Conservation (phyloP, 1,140 invertebrate genomes). For the Macrotrachela quadricornifera region DNA sequence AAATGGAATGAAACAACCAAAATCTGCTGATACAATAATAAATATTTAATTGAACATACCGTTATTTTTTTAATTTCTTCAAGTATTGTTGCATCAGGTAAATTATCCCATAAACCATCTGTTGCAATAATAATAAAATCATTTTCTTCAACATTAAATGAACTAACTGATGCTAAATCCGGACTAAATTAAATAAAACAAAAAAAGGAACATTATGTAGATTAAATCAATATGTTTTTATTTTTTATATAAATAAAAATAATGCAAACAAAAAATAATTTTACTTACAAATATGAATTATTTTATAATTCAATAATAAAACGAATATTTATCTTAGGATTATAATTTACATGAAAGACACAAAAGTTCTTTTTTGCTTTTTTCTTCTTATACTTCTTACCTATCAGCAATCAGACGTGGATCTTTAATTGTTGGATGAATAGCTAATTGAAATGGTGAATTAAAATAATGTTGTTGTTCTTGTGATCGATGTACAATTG, state of each 20-base stretch:
- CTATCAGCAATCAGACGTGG: slow-evolving; percentile 18
- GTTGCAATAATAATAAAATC: slow-evolving; percentile 86
- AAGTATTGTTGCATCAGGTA: slow-evolving; percentile 65
- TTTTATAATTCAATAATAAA: slow-evolving; percentile 18
- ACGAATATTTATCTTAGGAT: too few species aligned
- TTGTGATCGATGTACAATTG: slow-evolving; percentile 67
- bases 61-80: slow-evolving; percentile 47
- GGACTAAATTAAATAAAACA: slow-evolving; percentile 37
- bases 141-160: slow-evolving; percentile 72
- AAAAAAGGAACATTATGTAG: slow-evolving; percentile 10
- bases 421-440: slow-evolving; percentile 38
- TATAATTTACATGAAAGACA: too few species aligned
- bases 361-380: too few species aligned
- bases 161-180: slow-evolving; percentile 64
- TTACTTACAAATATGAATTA: too few species aligned
- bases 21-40: neutral
- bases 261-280: too few species aligned
- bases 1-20: too few species aligned
- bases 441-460: slow-evolving; percentile 80
- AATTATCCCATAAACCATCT: slow-evolving; percentile 92
- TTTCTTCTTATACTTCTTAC: slow-evolving; percentile 52
- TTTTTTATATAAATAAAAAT: too few species aligned
- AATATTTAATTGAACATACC: slow-evolving; percentile 13
- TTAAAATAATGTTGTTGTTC: slow-evolving; percentile 98
- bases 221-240: slow-evolving; percentile 43